Evolutionary conservation across 2,888 invertebrate species (phyloP).

Genomic region (Heliconius sara): DNA sequence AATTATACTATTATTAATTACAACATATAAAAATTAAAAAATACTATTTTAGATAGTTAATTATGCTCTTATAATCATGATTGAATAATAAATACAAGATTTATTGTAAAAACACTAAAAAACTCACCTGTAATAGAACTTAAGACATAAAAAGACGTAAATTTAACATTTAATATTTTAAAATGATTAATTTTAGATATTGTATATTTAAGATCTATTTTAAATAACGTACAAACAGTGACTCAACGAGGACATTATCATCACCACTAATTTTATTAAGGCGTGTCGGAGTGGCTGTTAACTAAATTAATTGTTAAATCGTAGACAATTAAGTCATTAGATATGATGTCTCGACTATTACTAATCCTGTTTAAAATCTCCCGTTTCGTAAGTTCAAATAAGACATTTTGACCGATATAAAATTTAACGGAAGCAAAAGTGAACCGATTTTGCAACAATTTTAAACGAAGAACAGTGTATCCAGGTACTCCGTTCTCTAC

Average conservation of each 20-base stretch:
- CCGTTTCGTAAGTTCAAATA: neutral
- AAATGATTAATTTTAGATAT: neutral
- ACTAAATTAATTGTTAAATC: constrained; percentile 52
- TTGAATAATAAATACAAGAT: neutral
- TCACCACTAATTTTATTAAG: constrained; percentile 37
- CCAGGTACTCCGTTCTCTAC: no score
- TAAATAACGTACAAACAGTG: constrained; percentile 8
- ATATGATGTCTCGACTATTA: neutral
- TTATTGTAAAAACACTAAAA: neutral
- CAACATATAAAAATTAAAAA: neutral
- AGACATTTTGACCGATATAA: neutral
- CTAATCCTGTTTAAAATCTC: neutral
- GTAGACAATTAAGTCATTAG: constrained; percentile 44
- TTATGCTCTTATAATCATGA: neutral
- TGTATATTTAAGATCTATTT: neutral
- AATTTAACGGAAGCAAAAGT: neutral
- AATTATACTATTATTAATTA: neutral
- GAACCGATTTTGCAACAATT: no score
- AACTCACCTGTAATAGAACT: neutral
- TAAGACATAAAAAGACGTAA: neutral
- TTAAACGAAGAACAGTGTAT: no score
- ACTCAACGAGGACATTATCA: constrained; percentile 31
- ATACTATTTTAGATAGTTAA: neutral
- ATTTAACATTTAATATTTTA: neutral
- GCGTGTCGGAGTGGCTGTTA: constrained; percentile 32